A percentile compares a stretch with the other conserved stretches of the same genome.
Conservation (phyloP, 2,113 vertebrate genomes). For the Petrocephalus zakoni region DNA sequence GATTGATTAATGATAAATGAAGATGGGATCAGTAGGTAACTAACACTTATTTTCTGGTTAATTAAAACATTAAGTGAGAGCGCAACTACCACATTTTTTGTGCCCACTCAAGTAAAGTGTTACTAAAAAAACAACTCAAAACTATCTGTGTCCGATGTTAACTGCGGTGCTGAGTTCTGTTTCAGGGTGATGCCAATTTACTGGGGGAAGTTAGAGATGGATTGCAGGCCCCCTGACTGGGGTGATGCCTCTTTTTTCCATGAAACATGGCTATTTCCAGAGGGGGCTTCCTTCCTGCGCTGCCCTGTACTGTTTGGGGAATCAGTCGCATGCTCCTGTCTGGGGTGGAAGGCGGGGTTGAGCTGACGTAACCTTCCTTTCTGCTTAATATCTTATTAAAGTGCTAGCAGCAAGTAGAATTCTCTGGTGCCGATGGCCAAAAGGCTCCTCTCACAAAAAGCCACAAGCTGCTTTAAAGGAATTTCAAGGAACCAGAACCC, state of each 20-base stretch:
- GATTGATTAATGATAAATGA: not conserved
- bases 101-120: not conserved
- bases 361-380: not conserved
- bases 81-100: not conserved
- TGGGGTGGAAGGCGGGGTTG: not conserved
- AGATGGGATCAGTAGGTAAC: not conserved
- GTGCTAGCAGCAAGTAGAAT: not conserved
- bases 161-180: not conserved
- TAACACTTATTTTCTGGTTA: not conserved
- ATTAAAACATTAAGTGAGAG: not conserved
- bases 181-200: not conserved
- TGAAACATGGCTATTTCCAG: constrained; percentile 5
- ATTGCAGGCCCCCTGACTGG: not conserved
- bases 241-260: not conserved
- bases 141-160: not conserved
- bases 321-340: not conserved
- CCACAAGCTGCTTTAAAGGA: not conserved
- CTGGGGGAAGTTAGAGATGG: not conserved
- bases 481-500: not conserved
- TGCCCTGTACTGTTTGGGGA: not conserved
- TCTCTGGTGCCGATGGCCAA: not conserved
- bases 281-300: constrained; percentile 10
- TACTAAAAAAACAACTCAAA: not conserved
- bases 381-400: not conserved
- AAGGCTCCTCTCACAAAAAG: not conserved